phyloP scores from a whole-genome alignment of 2,888 invertebrate species.

The Chaitophorus viminalis region DNA sequence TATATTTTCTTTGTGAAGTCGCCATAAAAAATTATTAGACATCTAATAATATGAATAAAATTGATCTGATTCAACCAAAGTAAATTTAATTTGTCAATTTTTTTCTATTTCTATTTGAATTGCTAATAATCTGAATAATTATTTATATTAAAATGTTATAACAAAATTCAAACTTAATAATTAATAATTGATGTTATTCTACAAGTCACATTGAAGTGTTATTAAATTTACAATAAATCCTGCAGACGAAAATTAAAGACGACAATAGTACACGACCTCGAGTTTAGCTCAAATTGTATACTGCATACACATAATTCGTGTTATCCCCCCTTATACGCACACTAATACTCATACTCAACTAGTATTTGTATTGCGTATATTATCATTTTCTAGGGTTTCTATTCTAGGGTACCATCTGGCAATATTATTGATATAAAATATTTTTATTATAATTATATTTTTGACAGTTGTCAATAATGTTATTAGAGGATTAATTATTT shows the following conservation, averaged over 20 bases:
- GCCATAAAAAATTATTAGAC: background rate
- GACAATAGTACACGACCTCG: constrained; percentile 32
- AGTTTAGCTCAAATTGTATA: background rate
- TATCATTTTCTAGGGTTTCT: no score
- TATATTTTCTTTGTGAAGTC: no score
- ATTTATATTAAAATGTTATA: constrained; percentile 20
- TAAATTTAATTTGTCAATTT: constrained; percentile 2
- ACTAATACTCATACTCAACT: background rate
- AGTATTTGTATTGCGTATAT: background rate
- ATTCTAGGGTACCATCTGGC: no score
- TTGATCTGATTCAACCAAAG: background rate
- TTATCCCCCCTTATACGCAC: constrained; percentile 14
- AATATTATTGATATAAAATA: no score
- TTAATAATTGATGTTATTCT: constrained; percentile 18
- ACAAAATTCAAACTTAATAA: constrained; percentile 2
- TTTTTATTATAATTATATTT: no score
- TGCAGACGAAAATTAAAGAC: constrained; percentile 30
- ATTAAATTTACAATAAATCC: constrained; percentile 38
- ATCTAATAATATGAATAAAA: background rate
- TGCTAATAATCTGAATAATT: constrained; percentile 33
- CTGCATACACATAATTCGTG: background rate
- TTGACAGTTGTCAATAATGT: no score
- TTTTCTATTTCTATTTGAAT: constrained; percentile 16
- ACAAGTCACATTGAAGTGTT: constrained; percentile 13
- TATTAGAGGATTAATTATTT: no score